Percentiles rank a stretch among this genome's conserved stretches.
Conservation (phyloP, 2,113 vertebrate genomes). For the Bujurquina vittata region DNA sequence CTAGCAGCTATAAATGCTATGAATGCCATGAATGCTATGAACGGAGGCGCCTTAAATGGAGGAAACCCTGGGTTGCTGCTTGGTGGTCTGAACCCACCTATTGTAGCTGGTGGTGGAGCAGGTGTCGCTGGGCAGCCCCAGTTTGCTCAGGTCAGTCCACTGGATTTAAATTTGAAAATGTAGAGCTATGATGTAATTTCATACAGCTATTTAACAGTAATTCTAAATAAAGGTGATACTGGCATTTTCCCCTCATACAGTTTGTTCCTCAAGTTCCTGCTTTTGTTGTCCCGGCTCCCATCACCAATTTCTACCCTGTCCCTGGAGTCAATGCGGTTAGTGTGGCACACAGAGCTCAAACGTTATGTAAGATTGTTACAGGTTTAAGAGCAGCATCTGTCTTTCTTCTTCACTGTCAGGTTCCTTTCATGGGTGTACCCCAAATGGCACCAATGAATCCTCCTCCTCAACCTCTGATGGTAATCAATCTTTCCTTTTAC, state of each 20-base stretch:
- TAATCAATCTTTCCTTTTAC: constrained; percentile 7
- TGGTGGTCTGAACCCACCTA: constrained; percentile 63
- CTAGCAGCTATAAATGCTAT: constrained; percentile 55
- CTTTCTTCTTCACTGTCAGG: constrained; percentile 16
- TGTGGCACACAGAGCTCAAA: not conserved
- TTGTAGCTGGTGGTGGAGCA: constrained; percentile 45
- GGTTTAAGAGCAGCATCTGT: not conserved
- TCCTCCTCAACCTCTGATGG: constrained; percentile 61
- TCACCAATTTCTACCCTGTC: constrained; percentile 53
- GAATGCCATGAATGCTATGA: not conserved
- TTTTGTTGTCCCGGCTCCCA: constrained; percentile 24
- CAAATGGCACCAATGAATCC: constrained; percentile 61
- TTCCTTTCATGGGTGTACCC: constrained; percentile 48
- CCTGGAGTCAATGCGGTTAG: constrained; percentile 64
- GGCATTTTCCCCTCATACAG: constrained; percentile 35
- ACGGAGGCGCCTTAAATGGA: constrained; percentile 11
- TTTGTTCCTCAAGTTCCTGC: constrained; percentile 56
- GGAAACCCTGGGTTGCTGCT: constrained; percentile 21
- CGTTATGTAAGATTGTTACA: not conserved
- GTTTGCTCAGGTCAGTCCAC: constrained; percentile 66
- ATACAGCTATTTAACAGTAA: not conserved
- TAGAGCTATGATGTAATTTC: not conserved
- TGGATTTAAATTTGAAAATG: not conserved
- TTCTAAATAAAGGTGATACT: not conserved
- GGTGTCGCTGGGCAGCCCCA: constrained; percentile 61